phyloP scores from a whole-genome alignment of 2,113 vertebrate genomes.

The cat (Felis catus) region DNA sequence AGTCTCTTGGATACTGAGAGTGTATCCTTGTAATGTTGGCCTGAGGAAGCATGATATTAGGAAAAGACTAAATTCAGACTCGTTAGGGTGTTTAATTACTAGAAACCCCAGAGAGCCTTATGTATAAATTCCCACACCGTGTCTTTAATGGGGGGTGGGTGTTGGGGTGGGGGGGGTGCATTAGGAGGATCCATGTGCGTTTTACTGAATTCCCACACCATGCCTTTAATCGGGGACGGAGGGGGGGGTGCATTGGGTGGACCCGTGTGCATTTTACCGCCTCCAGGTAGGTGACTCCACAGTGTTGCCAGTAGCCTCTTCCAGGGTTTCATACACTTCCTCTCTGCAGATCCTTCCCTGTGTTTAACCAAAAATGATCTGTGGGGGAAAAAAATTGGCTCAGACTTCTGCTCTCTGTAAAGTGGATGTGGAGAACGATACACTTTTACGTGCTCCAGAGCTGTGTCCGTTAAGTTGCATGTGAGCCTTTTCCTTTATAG shows the following conservation, averaged over 20 bases:
- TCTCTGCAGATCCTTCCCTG: not conserved
- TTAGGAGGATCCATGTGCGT: not conserved
- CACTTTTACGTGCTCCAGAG: not conserved
- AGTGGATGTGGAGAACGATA: not conserved
- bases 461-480: not conserved
- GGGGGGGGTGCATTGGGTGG: fast-evolving
- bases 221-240: not conserved
- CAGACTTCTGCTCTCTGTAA: not conserved
- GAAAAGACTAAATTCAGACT: not conserved
- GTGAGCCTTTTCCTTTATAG: not conserved
- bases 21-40: not conserved
- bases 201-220: too few species aligned
- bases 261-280: not conserved
- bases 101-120: not conserved
- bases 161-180: fast-evolving
- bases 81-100: not conserved
- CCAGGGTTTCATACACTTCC: not conserved
- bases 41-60: not conserved
- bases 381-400: not conserved
- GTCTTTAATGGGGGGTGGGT: not conserved
- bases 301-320: fast-evolving
- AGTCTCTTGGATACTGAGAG: not conserved
- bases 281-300: not conserved
- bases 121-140: not conserved
- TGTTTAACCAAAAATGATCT: not conserved